These are phyloP conservation scores for Melanotaenia pygmaea DNA, from an alignment of 2,797 vertebrate species.

Conservation along the genomic window DNA sequence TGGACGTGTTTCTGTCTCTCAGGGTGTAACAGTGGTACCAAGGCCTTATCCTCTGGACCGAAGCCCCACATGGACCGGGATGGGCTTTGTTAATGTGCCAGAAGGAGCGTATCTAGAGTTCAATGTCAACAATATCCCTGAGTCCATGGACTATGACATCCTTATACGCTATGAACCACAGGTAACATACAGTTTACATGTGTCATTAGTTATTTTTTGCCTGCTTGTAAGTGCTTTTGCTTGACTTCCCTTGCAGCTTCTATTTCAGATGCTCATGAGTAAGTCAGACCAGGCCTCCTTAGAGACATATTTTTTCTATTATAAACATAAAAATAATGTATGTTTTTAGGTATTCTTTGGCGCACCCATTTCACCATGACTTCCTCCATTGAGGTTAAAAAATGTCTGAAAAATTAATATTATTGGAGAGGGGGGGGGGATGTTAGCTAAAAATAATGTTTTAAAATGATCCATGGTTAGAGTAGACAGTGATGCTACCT, in stretches of 20 bases:
- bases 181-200: constrained; percentile 74
- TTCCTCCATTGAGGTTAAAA: too few species aligned
- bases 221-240: background rate
- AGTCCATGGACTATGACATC: constrained; percentile 95
- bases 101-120: constrained; percentile 92
- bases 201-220: background rate
- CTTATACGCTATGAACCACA: constrained; percentile 96
- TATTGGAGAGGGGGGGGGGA: background rate
- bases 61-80: constrained; percentile 93
- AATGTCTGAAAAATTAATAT: background rate
- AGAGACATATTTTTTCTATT: too few species aligned
- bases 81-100: constrained; percentile 92
- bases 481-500: too few species aligned
- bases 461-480: background rate
- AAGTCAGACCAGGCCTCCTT: background rate
- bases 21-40: constrained; percentile 88
- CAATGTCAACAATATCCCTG: constrained; percentile 89
- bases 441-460: too few species aligned
- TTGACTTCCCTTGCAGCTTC: background rate
- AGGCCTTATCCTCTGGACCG: constrained; percentile 88
- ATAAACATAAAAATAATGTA: background rate
- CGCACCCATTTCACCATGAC: too few species aligned
- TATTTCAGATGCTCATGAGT: background rate
- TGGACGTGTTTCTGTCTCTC: constrained; percentile 4
- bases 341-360: too few species aligned